Base-by-base conservation (phyloP, 2,113 vertebrate genomes). In the Laticauda laticaudata region DNA sequence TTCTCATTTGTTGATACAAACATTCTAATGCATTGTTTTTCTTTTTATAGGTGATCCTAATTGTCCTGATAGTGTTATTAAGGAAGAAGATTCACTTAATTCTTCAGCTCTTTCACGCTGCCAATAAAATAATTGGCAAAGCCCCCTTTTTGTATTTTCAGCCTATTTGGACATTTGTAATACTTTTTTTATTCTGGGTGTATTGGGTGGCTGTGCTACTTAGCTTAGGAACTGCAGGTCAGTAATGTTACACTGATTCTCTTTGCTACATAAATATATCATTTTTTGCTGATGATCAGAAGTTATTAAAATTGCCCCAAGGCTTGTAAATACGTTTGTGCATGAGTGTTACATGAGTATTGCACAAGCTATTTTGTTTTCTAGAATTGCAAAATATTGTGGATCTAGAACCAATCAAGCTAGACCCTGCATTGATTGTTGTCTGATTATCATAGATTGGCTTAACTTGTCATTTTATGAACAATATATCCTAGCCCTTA, bases 151-250 rank as follows among this genome's bases (percentile, higher is more conserved):
- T 98, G 87, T 89, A 98, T 10, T 93, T 98, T 75, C 98, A 98
- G 2, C 98, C 98, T 0, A 45, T 98, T 87, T 98, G 98, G 98
- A 98, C 98, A 1, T 97, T 97, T 21, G 55, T 97, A 87, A 95
- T 97, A 95, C 97, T 98, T 18, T 10, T 97, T 39, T 64, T 96
- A 55, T 98, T 98, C 96, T 98, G 98, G 98, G 48, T 97, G 7
- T 97, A 98, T 91, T 98, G 98, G 98, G 96, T 98, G 92, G 97
- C 98, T 86, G 97, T 98, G 29, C 95, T 98, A 5, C 97, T 98
- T 55, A 98, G 97, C 93, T 96, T 98, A 95, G 98, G 97, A 85
- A 98, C 98, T 69, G 97, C 98, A 94, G 98, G 98, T 98, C 95
- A 96, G 97, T 92, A 23, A 26, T 89, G 48, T 87, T 14, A 34